phyloP scores from a whole-genome alignment of 2,113 vertebrate genomes.

The Laticauda colubrina region DNA sequence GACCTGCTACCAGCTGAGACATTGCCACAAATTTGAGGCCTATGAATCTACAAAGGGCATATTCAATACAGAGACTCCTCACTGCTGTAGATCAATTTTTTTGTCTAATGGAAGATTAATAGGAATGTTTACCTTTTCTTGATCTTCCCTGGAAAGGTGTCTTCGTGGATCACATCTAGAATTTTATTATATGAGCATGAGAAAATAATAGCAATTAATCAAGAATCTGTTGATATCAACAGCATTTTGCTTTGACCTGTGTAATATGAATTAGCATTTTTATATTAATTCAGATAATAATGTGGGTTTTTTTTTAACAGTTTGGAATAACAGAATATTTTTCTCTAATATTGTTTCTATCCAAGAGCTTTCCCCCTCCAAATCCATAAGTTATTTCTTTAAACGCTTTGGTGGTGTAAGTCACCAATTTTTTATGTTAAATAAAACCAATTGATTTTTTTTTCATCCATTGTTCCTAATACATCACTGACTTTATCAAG shows the following conservation, averaged over 20 bases:
- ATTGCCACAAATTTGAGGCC: not conserved
- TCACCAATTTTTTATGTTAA: slow-evolving; percentile 7
- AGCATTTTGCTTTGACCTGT: not conserved
- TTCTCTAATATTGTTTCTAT: not conserved
- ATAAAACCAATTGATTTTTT: slow-evolving; percentile 27
- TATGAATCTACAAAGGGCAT: not conserved
- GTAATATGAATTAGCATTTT: not conserved
- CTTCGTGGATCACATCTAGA: too few relatives aligned
- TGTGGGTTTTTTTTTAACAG: not conserved
- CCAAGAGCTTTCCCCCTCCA: not conserved
- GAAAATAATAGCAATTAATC: not conserved
- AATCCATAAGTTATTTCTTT: not conserved
- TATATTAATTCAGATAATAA: not conserved
- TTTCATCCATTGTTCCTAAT: slow-evolving; percentile 18
- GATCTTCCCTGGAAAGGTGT: not conserved
- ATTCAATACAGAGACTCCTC: not conserved
- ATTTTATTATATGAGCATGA: not conserved
- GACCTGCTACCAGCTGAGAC: not conserved
- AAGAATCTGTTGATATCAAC: not conserved
- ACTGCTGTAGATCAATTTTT: not conserved
- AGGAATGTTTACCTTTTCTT: too few relatives aligned
- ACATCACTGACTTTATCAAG: not conserved
- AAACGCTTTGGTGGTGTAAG: not conserved
- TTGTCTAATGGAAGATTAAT: not conserved
- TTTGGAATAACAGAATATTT: not conserved